These are phyloP conservation scores for Papilio machaon DNA, from an alignment of 1,140 invertebrate species.

Conservation along the genomic window DNA sequence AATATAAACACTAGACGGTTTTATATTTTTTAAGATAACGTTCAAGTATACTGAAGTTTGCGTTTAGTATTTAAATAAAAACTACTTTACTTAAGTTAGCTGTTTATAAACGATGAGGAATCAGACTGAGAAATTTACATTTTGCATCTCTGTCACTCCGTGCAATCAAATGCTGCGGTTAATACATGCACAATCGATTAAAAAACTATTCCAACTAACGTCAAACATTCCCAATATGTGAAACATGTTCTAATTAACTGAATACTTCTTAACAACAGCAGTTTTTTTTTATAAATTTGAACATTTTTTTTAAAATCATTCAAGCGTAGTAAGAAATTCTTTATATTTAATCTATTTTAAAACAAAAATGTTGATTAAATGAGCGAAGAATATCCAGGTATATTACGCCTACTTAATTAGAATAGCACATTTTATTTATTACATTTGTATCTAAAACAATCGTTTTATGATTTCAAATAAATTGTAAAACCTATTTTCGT, in stretches of 20 bases:
- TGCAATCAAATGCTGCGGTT: background rate
- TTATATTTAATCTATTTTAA: background rate
- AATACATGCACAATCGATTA: background rate
- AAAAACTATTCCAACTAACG: background rate
- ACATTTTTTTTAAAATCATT: background rate
- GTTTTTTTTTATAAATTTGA: background rate
- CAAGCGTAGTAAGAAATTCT: background rate
- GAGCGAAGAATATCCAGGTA: background rate
- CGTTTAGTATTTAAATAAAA: slow-evolving; percentile 24
- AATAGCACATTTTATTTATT: background rate
- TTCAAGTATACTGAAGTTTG: slow-evolving; percentile 20
- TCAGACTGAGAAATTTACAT: slow-evolving; percentile 11
- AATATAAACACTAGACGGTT: slow-evolving; percentile 18
- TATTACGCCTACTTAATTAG: background rate
- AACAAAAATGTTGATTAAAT: background rate
- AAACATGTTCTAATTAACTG: background rate
- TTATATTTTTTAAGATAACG: slow-evolving; percentile 22
- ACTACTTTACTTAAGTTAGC: slow-evolving; percentile 8
- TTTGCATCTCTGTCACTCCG: slow-evolving; percentile 29
- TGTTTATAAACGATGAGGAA: slow-evolving; percentile 2
- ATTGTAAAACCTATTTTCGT: no score
- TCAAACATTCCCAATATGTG: background rate
- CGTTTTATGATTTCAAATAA: background rate
- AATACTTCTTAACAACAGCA: no score
- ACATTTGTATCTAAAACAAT: background rate